These are phyloP conservation scores for Noctuana brunneofusca DNA, from an alignment of 2,888 invertebrate species.

Conservation along the genomic window DNA sequence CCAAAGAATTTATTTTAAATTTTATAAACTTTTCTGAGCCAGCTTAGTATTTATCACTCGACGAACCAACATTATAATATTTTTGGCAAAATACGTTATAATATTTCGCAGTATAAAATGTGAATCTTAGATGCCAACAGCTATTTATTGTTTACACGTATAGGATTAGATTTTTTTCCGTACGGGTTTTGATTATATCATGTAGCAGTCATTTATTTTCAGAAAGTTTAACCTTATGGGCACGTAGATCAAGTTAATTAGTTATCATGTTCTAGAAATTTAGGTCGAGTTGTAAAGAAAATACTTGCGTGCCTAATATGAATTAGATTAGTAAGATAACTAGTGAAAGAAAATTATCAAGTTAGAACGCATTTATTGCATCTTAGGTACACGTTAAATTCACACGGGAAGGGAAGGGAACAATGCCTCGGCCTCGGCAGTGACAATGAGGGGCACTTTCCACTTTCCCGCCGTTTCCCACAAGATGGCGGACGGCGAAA, in stretches of 20 bases:
- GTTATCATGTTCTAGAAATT: conserved; percentile 13
- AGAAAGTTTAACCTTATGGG: not conserved
- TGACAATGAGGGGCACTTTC: conserved; percentile 77
- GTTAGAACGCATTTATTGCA: conserved; percentile 19
- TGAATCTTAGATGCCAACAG: not conserved
- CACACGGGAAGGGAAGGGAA: conserved; percentile 63
- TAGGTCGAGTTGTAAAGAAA: conserved; percentile 17
- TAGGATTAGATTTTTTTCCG: not conserved
- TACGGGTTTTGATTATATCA: too few relatives aligned
- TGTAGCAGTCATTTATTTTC: not conserved
- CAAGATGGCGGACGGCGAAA: conserved; percentile 54
- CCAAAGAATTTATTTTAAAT: not conserved
- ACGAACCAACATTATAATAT: not conserved
- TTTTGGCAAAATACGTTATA: too few relatives aligned
- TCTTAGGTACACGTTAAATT: conserved; percentile 41
- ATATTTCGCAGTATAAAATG: not conserved
- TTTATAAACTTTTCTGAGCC: not conserved
- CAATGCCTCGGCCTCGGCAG: conserved; percentile 68
- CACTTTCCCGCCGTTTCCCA: conserved; percentile 75
- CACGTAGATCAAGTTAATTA: not conserved
- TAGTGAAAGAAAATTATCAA: conserved; percentile 32
- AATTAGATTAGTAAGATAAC: conserved; percentile 20
- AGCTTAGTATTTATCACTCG: not conserved
- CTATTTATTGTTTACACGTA: not conserved
- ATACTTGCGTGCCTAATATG: conserved; percentile 27